These are phyloP conservation scores for Xiphophorus couchianus DNA, from an alignment of 2,113 vertebrate species.

Conservation along the genomic window DNA sequence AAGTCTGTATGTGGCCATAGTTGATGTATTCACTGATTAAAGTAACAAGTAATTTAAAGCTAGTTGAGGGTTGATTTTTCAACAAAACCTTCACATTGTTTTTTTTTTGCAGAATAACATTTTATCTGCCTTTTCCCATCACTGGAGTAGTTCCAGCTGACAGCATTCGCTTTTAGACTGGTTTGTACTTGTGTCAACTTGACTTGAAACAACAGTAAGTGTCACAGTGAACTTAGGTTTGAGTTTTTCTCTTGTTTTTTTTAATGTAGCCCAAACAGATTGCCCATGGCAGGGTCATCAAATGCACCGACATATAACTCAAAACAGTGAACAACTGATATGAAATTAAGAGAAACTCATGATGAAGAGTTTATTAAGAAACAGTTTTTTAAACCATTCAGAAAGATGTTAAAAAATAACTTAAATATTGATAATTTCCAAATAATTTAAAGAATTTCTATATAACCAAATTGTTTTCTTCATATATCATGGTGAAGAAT, in stretches of 20 bases:
- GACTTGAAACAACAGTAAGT: conserved; percentile 30
- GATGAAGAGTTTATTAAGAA: not conserved
- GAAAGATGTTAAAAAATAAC: too few relatives aligned
- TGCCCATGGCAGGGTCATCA: not conserved
- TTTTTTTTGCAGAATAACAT: too few relatives aligned
- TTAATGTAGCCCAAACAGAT: not conserved
- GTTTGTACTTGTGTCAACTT: conserved; percentile 36
- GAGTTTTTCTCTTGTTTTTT: not conserved
- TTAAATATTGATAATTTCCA: too few relatives aligned
- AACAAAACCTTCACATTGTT: too few relatives aligned
- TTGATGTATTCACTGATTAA: too few relatives aligned
- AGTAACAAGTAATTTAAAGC: too few relatives aligned
- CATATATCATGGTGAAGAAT: not conserved
- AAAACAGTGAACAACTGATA: not conserved
- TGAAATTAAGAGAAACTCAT: not conserved
- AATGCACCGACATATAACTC: not conserved
- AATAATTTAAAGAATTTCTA: too few relatives aligned
- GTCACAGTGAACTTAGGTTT: conserved; percentile 33
- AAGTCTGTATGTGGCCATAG: too few relatives aligned
- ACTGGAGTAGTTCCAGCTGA: not conserved
- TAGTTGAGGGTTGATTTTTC: too few relatives aligned
- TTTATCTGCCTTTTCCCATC: not conserved
- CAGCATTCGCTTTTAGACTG: conserved; percentile 13
- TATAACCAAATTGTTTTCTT: not conserved
- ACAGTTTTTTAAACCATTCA: not conserved